phyloP scores from a whole-genome alignment of 1,140 invertebrate species.

The Drosophila gunungcola region DNA sequence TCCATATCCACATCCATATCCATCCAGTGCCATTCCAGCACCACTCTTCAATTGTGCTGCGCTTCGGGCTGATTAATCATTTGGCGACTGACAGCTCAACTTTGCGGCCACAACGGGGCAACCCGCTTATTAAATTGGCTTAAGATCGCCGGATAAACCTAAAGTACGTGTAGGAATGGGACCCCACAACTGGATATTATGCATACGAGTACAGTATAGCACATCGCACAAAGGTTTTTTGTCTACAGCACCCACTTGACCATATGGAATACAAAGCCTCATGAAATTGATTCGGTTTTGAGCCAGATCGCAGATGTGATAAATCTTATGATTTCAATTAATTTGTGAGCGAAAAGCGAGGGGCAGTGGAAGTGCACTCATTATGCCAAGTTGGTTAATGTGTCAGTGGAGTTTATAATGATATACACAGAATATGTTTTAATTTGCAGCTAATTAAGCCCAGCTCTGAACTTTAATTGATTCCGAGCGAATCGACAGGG shows the following conservation, averaged over 20 bases:
- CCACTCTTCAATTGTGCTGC: slow-evolving; percentile 71
- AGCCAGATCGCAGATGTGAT: slow-evolving; percentile 72
- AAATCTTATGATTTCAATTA: slow-evolving; percentile 78
- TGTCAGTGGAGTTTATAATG: slow-evolving; percentile 63
- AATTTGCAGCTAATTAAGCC: slow-evolving; percentile 58
- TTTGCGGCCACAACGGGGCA: slow-evolving; percentile 71
- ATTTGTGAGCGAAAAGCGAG: slow-evolving; percentile 57
- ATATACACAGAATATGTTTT: slow-evolving; percentile 60
- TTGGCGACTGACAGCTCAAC: slow-evolving; percentile 81
- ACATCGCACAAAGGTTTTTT: slow-evolving; percentile 46
- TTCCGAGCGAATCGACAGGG: slow-evolving; percentile 16
- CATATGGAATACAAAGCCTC: slow-evolving; percentile 23
- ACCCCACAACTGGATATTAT: slow-evolving; percentile 81
- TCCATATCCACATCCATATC: slow-evolving; percentile 24
- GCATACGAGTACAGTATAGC: slow-evolving; percentile 39
- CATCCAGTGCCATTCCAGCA: slow-evolving; percentile 22
- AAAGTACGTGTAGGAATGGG: slow-evolving; percentile 79
- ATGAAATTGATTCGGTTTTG: slow-evolving; percentile 69
- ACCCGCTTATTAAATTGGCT: slow-evolving; percentile 82
- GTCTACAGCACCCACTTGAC: slow-evolving; percentile 65
- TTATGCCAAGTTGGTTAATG: slow-evolving; percentile 64
- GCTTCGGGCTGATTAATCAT: slow-evolving; percentile 73
- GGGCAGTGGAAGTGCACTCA: slow-evolving; percentile 53
- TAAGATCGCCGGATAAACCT: slow-evolving; percentile 80
- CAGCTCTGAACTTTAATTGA: slow-evolving; percentile 13